A percentile compares a stretch with the other conserved stretches of the same genome.
Conservation (phyloP, 2,888 invertebrate genomes). For the Imbricaverruca yamaguchii region DNA sequence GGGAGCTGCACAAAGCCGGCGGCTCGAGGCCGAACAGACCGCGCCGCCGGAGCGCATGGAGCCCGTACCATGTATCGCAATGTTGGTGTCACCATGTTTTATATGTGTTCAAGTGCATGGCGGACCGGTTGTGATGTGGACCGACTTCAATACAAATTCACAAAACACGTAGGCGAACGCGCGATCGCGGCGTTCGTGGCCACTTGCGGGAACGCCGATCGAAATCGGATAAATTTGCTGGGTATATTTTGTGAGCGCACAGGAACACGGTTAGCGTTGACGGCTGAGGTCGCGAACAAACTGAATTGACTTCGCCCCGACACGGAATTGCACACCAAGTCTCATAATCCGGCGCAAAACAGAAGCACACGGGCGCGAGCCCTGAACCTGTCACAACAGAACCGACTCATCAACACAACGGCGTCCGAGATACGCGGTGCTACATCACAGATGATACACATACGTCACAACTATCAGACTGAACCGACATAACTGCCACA, state of each 20-base stretch:
- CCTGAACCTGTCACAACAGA: too few relatives aligned
- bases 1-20: too few relatives aligned
- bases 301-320: neutral
- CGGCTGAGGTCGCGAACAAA: too few relatives aligned
- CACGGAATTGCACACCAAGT: neutral
- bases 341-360: neutral
- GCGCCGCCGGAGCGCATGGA: neutral
- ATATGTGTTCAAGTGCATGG: neutral
- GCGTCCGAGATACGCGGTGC: too few relatives aligned
- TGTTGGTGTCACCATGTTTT: constrained; percentile 18
- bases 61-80: neutral
- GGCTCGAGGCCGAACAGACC: too few relatives aligned
- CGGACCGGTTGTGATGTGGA: neutral
- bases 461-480: too few relatives aligned
- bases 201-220: too few relatives aligned
- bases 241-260: neutral
- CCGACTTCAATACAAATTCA: constrained; percentile 1
- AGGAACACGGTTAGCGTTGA: neutral
- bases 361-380: neutral
- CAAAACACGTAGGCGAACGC: neutral
- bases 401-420: too few relatives aligned
- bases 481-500: too few relatives aligned
- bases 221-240: neutral
- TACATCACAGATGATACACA: too few relatives aligned
- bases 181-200: too few relatives aligned